phyloP scores from a whole-genome alignment of 2,113 vertebrate genomes.

The Forbesichthys papilliferus region DNA sequence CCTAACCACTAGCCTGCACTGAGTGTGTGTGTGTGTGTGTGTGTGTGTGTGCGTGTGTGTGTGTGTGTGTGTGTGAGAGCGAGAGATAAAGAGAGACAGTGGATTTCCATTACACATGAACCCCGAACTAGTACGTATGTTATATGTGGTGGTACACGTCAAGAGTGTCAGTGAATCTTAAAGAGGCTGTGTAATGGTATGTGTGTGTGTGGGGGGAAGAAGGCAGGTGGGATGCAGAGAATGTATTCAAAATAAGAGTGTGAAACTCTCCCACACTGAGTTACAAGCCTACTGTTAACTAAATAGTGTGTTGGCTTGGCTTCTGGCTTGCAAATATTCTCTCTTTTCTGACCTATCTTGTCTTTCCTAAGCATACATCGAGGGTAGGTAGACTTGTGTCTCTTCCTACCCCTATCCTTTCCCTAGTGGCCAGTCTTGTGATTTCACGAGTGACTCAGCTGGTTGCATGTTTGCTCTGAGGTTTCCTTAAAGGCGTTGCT shows the following conservation, averaged over 20 bases:
- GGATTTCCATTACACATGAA: not conserved
- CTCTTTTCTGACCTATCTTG: slow-evolving; percentile 39
- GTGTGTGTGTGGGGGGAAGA: slow-evolving; percentile 18
- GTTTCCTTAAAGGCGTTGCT: slow-evolving; percentile 17
- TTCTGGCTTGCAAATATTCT: slow-evolving; percentile 16
- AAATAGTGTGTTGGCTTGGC: slow-evolving; percentile 1
- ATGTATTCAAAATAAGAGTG: slow-evolving; percentile 36
- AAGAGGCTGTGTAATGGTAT: slow-evolving; percentile 20
- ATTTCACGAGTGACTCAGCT: slow-evolving; percentile 49
- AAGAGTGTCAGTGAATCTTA: slow-evolving; percentile 31
- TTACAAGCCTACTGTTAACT: slow-evolving; percentile 20
- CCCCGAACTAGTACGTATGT: not conserved
- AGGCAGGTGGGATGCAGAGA: slow-evolving; percentile 45
- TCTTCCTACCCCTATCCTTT: slow-evolving; percentile 11
- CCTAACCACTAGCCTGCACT: too few species aligned
- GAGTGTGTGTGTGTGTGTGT: not conserved
- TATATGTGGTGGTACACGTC: slow-evolving; percentile 13
- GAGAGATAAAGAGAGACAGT: not conserved
- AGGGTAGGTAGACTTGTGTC: not conserved
- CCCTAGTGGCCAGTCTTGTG: slow-evolving; percentile 58
- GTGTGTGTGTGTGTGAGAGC: not conserved
- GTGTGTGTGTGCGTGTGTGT: not conserved
- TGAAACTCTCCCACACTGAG: slow-evolving; percentile 49
- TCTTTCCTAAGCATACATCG: slow-evolving; percentile 6
- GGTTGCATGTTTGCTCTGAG: slow-evolving; percentile 53